phyloP scores from a whole-genome alignment of 2,797 vertebrate species.

The Esox lucius region DNA sequence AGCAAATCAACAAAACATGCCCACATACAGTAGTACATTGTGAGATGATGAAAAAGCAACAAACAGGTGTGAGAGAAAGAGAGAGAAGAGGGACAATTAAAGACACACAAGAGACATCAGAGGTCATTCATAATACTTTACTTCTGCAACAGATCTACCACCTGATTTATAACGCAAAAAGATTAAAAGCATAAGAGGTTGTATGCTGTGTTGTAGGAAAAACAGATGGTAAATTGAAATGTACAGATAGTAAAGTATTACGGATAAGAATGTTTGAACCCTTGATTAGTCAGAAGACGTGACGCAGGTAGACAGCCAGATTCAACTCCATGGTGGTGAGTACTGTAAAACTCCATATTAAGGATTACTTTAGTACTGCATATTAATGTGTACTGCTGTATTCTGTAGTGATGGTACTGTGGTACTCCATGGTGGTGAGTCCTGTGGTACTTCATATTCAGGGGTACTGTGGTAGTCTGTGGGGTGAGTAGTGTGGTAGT shows the following conservation, averaged over 20 bases:
- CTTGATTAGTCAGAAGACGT: slow-evolving; percentile 22
- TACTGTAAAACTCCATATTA: no score
- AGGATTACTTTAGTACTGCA: no score
- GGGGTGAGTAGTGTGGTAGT: no score
- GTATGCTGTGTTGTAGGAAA: background rate
- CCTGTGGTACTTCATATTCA: no score
- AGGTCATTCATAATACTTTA: slow-evolving; percentile 27
- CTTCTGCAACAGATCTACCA: background rate
- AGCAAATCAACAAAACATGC: slow-evolving; percentile 64
- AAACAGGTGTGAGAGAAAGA: slow-evolving; percentile 49
- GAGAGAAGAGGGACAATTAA: slow-evolving; percentile 65
- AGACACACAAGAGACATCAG: slow-evolving; percentile 49
- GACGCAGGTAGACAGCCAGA: slow-evolving; percentile 3
- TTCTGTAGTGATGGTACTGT: no score
- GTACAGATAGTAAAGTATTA: slow-evolving; percentile 3
- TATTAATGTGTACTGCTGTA: no score
- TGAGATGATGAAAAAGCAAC: slow-evolving; percentile 61
- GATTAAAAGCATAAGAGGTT: background rate
- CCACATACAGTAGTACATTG: slow-evolving; percentile 53
- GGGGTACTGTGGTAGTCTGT: no score
- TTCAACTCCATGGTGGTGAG: background rate
- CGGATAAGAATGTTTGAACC: slow-evolving; percentile 14
- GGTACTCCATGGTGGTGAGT: no score
- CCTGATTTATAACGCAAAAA: background rate
- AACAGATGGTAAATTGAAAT: background rate